Conservation (phyloP, 2,113 vertebrate species). For the Forbesichthys agassizii region DNA sequence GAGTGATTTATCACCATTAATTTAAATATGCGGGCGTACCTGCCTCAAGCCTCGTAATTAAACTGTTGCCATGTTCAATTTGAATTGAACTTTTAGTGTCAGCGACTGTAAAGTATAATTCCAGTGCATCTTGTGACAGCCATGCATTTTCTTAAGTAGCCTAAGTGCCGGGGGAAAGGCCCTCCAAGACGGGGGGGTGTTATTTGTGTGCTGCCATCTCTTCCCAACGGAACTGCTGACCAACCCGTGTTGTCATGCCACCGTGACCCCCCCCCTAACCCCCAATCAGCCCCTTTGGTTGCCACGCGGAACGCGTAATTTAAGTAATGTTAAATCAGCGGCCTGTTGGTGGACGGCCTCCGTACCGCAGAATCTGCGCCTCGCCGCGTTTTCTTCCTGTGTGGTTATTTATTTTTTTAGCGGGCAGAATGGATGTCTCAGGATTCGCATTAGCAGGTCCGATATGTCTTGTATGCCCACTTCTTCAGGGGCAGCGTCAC, state of each 20-base stretch:
- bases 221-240: slow-evolving; percentile 47
- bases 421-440: slow-evolving; percentile 24
- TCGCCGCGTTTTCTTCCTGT: not conserved
- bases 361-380: slow-evolving; percentile 17
- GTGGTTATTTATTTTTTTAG: not conserved
- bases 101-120: slow-evolving; percentile 50
- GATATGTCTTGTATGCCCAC: slow-evolving; percentile 11
- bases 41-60: slow-evolving; percentile 67
- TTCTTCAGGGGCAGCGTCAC: slow-evolving; percentile 14
- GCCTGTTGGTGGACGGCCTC: slow-evolving; percentile 41
- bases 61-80: slow-evolving; percentile 57
- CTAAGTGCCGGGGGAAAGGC: slow-evolving; percentile 16
- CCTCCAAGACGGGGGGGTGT: not conserved
- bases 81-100: not conserved
- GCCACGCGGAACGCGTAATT: slow-evolving; percentile 49
- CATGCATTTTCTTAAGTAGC: slow-evolving; percentile 21
- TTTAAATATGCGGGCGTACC: slow-evolving; percentile 60
- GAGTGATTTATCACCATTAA: slow-evolving; percentile 72
- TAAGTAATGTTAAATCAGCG: too few relatives aligned
- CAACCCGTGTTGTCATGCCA: slow-evolving; percentile 35
- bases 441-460: slow-evolving; percentile 39
- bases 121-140: slow-evolving; percentile 35
- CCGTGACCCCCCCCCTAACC: slow-evolving; percentile 6
- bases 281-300: slow-evolving; percentile 30
- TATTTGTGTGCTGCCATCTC: slow-evolving; percentile 30